Evolutionary conservation across 2,113 vertebrate genomes (phyloP), one percentile per base, ranked within the genome.

Genomic region (Acanthisitta chloris): DNA sequence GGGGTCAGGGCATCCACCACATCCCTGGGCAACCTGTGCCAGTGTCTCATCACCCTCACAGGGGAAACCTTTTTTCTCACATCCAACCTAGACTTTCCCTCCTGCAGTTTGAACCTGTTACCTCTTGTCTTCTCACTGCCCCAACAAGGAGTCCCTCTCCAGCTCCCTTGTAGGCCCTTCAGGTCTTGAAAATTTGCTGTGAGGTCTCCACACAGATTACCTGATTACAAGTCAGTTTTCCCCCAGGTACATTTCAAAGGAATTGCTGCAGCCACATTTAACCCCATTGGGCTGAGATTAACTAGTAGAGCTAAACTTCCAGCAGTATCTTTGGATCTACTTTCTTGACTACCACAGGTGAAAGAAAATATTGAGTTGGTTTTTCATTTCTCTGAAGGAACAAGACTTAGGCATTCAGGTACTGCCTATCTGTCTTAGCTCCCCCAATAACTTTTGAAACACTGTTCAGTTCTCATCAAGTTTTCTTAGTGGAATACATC

Each of bases 201-300:
- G n/a, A n/a, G n/a, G n/a, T n/a, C n/a, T n/a, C n/a, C 90, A 93
- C 43, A 70, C 24, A 71, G 77, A 74, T 86, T 48, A 71, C 79
- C 72, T 45, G 82, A 94, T 91, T 94, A 85, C 52, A 81, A 92
- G 67, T 52, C 87, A 59, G 54, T 86, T 94, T 62, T 93, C 57
- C 70, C 80, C 34, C 59, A 73, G 42, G 38, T 85, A 74, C 29
- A 17, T 92, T 91, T 90, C 85, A 93, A 92, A 94, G 43, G 38
- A 24, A 64, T 67, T 95, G 72, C 85, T 83, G 88, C 78, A 82
- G 67, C 59, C 67, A 88, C 42, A 25, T 78, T 96, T 92, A 96
- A 93, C 43, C 43, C 55, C n/a, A 70, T 24, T 51, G 71, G 59
- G 58, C 64, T 73, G 38, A 88, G 76, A 82, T 74, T 54, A 90